Base-by-base conservation (phyloP, 2,113 vertebrate genomes). In the Australoheros scitulus region DNA sequence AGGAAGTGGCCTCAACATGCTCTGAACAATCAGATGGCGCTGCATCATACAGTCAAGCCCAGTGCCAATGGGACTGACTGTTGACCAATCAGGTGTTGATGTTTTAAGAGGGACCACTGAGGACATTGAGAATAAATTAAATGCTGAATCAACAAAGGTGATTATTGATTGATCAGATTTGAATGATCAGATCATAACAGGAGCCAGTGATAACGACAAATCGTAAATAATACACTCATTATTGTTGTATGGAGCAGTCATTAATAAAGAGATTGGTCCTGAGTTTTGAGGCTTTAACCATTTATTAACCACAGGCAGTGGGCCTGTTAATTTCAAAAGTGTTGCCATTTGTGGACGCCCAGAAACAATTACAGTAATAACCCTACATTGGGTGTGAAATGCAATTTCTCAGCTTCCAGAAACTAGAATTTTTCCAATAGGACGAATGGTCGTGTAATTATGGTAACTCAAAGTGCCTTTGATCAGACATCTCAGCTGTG, bases 1-100 rank as follows among this genome's bases (percentile, higher is more conserved):
- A 58, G 89, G 38, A 14, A 80, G 50, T 0, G 93, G 94, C 17
- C 92, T 94, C 6, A 92, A 92, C 7, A 87, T 88, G 0, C 91
- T 94, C 55, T 94, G 84, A 93, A 70, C 86, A 81, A 79, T 81
- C 61, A 68, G 20, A 70, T 0, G 3, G 15, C 17, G 15, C 29
- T 3, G 15, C 76, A 38, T 82, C 55, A 52, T 22, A 61, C 24
- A 11, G 11, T 41, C 24, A 77, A 59, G 32, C 24, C 20, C 47
- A 56, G 4, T 52, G 14, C 59, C 0, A 22, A 20, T 6, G 18
- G 63, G 47, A 36, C 15, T 47, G 22, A 61, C 56, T 43, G 3
- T 79, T 3, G 15, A 57, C 57, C 84, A 80, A 86, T 61, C 60
- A 58, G 29, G 8, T 2, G 24, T 13, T 13, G 3, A 43, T 43